phyloP scores from a whole-genome alignment of 1,140 invertebrate species.

The Pseudomyrmex flavicornis region DNA sequence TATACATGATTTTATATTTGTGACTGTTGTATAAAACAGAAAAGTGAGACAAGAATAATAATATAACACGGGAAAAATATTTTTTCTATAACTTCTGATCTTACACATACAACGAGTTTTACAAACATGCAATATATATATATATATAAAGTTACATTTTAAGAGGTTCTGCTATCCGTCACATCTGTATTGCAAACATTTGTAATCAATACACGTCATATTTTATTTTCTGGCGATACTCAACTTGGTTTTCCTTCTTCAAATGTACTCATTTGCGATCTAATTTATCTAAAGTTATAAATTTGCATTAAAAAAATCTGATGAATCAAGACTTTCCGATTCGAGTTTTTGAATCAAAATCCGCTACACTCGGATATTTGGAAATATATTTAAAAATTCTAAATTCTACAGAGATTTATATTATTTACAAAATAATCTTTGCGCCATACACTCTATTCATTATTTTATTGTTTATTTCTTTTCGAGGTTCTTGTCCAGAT shows the following conservation, averaged over 20 bases:
- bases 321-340: no score
- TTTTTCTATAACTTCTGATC: conserved; percentile 46
- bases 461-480: no score
- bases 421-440: no score
- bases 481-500: no score
- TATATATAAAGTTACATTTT: conserved; percentile 50
- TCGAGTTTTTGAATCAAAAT: no score
- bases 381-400: no score
- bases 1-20: conserved; percentile 58
- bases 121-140: conserved; percentile 14
- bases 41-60: conserved; percentile 7
- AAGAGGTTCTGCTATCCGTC: conserved; percentile 51
- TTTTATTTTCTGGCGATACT: conserved; percentile 64
- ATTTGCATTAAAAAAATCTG: no score
- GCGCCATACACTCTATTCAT: no score
- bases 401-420: no score
- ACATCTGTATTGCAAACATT: conserved; percentile 63
- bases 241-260: background rate
- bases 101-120: conserved; percentile 5
- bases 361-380: no score
- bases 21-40: conserved; percentile 34
- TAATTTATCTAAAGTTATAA: background rate
- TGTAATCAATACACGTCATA: conserved; percentile 69
- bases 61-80: conserved; percentile 44
- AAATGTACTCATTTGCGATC: background rate